phyloP scores from a whole-genome alignment of 2,888 invertebrate species.

The Eristalinus sepulchralis region DNA sequence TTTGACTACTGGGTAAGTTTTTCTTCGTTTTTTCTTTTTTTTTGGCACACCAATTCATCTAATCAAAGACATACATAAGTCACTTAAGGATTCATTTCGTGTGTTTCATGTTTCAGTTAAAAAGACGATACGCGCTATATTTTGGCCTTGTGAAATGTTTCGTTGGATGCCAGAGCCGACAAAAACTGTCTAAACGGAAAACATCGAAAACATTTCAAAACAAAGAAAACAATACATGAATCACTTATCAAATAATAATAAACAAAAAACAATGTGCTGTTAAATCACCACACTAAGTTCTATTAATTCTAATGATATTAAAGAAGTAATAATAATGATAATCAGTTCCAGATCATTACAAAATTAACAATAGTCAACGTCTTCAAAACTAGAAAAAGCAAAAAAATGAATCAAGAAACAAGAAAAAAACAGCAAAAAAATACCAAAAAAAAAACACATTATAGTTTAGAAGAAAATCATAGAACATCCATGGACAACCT shows the following conservation, averaged over 20 bases:
- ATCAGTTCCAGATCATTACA: constrained; percentile 68
- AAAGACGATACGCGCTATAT: constrained; percentile 80
- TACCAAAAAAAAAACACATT: constrained; percentile 47
- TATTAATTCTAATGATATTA: constrained; percentile 54
- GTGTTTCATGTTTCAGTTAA: constrained; percentile 76
- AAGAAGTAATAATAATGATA: constrained; percentile 53
- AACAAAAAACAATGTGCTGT: constrained; percentile 57
- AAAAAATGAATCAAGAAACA: constrained; percentile 29
- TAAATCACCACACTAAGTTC: constrained; percentile 68
- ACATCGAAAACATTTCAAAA: constrained; percentile 73
- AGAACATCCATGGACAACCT: neutral
- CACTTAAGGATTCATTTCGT: neutral
- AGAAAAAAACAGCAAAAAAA: constrained; percentile 30
- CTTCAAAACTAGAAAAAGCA: constrained; percentile 62
- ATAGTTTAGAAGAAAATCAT: constrained; percentile 28
- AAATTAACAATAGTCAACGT: constrained; percentile 55
- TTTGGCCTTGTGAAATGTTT: constrained; percentile 81
- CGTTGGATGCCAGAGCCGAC: constrained; percentile 81
- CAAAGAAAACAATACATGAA: constrained; percentile 67
- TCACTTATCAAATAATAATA: constrained; percentile 65
- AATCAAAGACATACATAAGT: too few relatives aligned
- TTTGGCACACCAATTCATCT: neutral
- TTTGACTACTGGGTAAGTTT: constrained; percentile 93
- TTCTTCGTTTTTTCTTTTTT: neutral
- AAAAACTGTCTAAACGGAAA: constrained; percentile 79